Evolutionary conservation across 2,113 vertebrate genomes (phyloP).

Genomic region (Amblyornis subalaris): DNA sequence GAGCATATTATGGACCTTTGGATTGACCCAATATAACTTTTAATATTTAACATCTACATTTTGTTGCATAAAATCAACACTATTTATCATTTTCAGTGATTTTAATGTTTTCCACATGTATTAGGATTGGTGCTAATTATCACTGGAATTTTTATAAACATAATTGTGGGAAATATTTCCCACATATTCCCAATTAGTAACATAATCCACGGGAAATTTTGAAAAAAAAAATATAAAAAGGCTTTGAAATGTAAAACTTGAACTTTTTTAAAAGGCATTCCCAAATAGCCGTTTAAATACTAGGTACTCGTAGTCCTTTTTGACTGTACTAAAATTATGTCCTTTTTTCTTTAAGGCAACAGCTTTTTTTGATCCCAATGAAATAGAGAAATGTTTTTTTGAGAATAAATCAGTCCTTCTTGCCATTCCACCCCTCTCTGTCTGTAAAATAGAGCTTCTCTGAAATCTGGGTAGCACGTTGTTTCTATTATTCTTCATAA

Average conservation of each 20-base stretch:
- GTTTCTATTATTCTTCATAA: neutral
- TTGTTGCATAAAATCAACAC: neutral
- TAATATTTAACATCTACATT: neutral
- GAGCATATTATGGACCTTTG: neutral
- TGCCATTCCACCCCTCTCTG: neutral
- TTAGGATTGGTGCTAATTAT: slow-evolving; percentile 42
- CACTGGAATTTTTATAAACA: slow-evolving; percentile 31
- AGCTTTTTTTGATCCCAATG: neutral
- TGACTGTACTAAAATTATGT: neutral
- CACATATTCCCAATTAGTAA: slow-evolving; percentile 65
- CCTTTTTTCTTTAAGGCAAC: neutral
- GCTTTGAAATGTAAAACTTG: slow-evolving; percentile 67
- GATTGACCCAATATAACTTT: neutral
- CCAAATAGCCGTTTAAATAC: neutral
- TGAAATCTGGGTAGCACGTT: neutral
- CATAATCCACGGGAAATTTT: slow-evolving; percentile 16
- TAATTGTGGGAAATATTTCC: slow-evolving; percentile 59
- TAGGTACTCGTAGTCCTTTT: neutral
- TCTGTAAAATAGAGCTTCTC: neutral
- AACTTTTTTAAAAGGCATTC: slow-evolving; percentile 18
- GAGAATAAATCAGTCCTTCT: neutral
- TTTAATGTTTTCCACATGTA: slow-evolving; percentile 35
- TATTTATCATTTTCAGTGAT: slow-evolving; percentile 5
- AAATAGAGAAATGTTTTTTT: neutral
- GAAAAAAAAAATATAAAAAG: neutral